Percentiles rank a stretch among this genome's conserved stretches.
These are phyloP conservation scores for Spodoptera littoralis DNA, from an alignment of 2,888 invertebrate genomes.

Conservation along the genomic window DNA sequence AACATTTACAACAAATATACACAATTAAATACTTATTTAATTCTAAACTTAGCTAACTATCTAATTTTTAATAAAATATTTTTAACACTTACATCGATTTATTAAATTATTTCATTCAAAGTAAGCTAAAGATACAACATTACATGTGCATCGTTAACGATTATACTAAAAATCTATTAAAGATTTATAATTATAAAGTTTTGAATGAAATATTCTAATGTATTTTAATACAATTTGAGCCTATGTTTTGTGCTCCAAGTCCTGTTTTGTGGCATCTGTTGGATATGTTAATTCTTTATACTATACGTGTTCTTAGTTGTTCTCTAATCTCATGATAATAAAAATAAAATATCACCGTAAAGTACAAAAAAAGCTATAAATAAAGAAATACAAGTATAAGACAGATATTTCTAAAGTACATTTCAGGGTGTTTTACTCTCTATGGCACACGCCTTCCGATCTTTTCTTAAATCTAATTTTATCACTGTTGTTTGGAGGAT, in stretches of 20 bases:
- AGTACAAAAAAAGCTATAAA: slow-evolving; percentile 20
- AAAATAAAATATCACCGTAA: slow-evolving; percentile 43
- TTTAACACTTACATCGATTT: slow-evolving; percentile 66
- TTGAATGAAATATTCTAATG: slow-evolving; percentile 75
- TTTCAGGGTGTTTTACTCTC: background rate
- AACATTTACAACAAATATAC: slow-evolving; percentile 76
- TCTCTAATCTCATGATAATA: slow-evolving; percentile 27
- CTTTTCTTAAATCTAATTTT: slow-evolving; percentile 6
- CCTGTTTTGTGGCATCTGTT: slow-evolving; percentile 74
- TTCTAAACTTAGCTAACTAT: slow-evolving; percentile 65
- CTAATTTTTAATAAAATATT: slow-evolving; percentile 65
- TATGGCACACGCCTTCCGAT: background rate
- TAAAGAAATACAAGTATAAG: slow-evolving; percentile 13
- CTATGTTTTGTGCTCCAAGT: slow-evolving; percentile 81
- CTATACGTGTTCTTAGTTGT: slow-evolving; percentile 60
- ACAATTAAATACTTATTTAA: slow-evolving; percentile 64
- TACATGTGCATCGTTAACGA: slow-evolving; percentile 62
- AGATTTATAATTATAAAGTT: slow-evolving; percentile 27
- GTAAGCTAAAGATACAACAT: slow-evolving; percentile 61
- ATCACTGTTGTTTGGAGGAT: slow-evolving; percentile 12
- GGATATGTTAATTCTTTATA: slow-evolving; percentile 86
- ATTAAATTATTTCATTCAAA: slow-evolving; percentile 73
- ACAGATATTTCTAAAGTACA: slow-evolving; percentile 2
- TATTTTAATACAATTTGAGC: slow-evolving; percentile 79
- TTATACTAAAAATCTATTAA: slow-evolving; percentile 38